A percentile compares a stretch with the other conserved stretches of the same genome.
These are phyloP conservation scores for Tangara arthus DNA, from an alignment of 2,797 vertebrate species.

Conservation along the genomic window DNA sequence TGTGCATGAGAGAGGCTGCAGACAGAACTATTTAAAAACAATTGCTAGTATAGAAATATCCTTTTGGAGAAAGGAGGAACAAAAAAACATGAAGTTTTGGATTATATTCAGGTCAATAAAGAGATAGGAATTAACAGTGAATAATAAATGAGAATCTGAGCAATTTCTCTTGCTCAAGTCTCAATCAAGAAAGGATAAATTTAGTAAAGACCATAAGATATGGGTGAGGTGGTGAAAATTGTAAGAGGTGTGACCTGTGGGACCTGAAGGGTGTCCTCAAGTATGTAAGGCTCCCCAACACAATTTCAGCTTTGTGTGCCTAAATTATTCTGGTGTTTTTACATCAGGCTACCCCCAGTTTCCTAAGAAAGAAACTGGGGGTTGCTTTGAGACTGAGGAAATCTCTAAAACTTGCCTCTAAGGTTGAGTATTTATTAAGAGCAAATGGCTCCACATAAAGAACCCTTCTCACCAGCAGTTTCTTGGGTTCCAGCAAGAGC, in stretches of 20 bases:
- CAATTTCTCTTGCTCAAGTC: background rate
- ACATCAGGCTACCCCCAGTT: background rate
- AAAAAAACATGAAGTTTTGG: background rate
- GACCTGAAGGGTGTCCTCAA: background rate
- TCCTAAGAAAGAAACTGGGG: background rate
- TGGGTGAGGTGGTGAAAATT: background rate
- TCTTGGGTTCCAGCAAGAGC: background rate
- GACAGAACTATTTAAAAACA: background rate
- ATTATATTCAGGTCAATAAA: background rate
- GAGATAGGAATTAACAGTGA: background rate
- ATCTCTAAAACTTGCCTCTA: background rate
- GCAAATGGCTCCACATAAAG: background rate
- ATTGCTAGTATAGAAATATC: background rate
- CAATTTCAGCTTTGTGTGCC: background rate
- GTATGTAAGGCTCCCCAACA: accelerated
- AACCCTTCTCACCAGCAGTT: background rate
- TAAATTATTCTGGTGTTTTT: background rate
- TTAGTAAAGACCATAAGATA: background rate
- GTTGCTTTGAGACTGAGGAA: background rate
- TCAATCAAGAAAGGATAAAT: background rate
- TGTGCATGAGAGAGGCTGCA: background rate
- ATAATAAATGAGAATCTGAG: background rate
- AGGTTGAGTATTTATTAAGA: background rate
- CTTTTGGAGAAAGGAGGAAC: background rate
- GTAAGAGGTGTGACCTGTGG: background rate